Evolutionary conservation across 2,888 invertebrate genomes (phyloP).

Genomic region (Orchestes rusci): DNA sequence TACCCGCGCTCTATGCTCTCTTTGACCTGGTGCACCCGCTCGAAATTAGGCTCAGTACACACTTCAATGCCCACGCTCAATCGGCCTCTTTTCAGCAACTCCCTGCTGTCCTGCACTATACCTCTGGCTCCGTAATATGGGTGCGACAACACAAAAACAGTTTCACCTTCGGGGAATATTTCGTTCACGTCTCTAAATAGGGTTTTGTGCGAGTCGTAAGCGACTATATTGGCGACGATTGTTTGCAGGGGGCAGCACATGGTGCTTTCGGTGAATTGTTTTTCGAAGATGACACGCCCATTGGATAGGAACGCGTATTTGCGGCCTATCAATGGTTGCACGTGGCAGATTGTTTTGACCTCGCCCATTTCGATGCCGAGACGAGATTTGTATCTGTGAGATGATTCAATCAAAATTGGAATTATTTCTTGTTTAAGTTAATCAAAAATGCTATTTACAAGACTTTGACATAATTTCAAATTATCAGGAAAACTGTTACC

Average conservation of each 20-base stretch:
- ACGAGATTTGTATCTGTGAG: constrained; percentile 59
- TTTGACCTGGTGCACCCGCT: constrained; percentile 34
- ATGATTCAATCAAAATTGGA: too few relatives aligned
- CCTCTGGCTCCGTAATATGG: constrained; percentile 78
- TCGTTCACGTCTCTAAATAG: constrained; percentile 44
- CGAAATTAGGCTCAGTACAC: constrained; percentile 48
- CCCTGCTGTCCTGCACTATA: constrained; percentile 52
- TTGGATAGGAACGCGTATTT: constrained; percentile 53
- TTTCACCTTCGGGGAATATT: constrained; percentile 60
- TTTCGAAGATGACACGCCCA: constrained; percentile 59
- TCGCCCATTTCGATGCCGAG: constrained; percentile 73
- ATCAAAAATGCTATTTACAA: too few relatives aligned
- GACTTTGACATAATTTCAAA: too few relatives aligned
- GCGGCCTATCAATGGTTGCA: constrained; percentile 63
- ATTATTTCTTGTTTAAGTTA: too few relatives aligned
- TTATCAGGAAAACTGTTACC: too few relatives aligned
- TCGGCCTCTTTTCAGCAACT: constrained; percentile 50
- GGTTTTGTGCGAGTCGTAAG: constrained; percentile 42
- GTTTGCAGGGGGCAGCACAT: constrained; percentile 66
- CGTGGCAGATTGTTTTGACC: constrained; percentile 53
- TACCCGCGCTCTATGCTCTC: constrained; percentile 43
- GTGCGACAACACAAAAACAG: constrained; percentile 66
- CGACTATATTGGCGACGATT: constrained; percentile 49
- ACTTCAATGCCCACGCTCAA: constrained; percentile 53
- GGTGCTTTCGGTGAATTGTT: constrained; percentile 60